These are phyloP conservation scores for Panurus biarmicus DNA, from an alignment of 2,113 vertebrate genomes.

Conservation along the genomic window DNA sequence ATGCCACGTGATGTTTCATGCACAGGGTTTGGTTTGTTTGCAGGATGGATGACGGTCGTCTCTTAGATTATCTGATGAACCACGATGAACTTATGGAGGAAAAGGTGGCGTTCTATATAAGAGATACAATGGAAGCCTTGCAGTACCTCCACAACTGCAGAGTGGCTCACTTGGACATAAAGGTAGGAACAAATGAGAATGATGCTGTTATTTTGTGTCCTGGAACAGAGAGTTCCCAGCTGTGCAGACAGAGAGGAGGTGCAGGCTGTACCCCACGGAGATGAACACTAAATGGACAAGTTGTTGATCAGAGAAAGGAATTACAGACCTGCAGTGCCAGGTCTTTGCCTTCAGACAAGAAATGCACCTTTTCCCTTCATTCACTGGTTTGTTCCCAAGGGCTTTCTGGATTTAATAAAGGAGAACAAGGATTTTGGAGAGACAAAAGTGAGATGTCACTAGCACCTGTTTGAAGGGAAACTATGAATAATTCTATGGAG, in stretches of 20 bases:
- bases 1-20: background rate
- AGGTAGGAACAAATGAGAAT: slow-evolving; percentile 72
- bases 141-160: slow-evolving; percentile 95
- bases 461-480: background rate
- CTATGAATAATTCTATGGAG: background rate
- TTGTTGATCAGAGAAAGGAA: background rate
- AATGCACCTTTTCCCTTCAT: background rate
- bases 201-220: background rate
- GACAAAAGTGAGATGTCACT: background rate
- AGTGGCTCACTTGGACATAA: slow-evolving; percentile 92
- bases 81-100: slow-evolving; percentile 97
- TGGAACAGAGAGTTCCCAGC: background rate
- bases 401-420: background rate
- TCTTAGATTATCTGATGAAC: slow-evolving; percentile 92
- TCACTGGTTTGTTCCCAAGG: background rate
- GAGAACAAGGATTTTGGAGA: background rate
- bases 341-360: background rate
- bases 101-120: slow-evolving; percentile 91
- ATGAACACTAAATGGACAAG: background rate
- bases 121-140: slow-evolving; percentile 88
- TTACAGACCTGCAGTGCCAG: background rate
- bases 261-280: background rate
- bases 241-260: background rate
- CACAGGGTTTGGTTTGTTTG: slow-evolving; percentile 5
- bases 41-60: slow-evolving; percentile 89